Conservation (phyloP, 1,140 invertebrate genomes). For the Elysia chlorotica region DNA sequence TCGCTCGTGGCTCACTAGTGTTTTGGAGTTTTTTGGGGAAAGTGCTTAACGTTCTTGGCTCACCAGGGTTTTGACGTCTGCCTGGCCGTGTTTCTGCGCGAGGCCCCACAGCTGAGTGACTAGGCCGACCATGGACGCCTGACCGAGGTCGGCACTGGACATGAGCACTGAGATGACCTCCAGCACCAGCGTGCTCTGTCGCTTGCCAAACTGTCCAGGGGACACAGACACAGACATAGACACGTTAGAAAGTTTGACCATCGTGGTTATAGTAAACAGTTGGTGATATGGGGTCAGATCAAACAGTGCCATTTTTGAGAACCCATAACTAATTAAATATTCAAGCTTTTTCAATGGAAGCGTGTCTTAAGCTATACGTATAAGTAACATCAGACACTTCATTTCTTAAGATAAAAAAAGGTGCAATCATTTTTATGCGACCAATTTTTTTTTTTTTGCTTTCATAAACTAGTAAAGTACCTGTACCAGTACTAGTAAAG, state of each 20-base stretch:
- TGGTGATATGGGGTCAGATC: too few relatives aligned
- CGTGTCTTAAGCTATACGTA: background rate
- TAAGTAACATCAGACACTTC: background rate
- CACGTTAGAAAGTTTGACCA: background rate
- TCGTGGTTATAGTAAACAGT: background rate
- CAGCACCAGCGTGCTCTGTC: slow-evolving; percentile 70
- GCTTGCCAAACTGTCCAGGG: slow-evolving; percentile 45
- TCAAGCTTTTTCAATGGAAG: background rate
- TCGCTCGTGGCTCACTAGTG: background rate
- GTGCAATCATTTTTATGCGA: too few relatives aligned
- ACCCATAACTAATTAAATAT: background rate
- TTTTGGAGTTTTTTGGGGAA: background rate
- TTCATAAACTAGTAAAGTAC: too few relatives aligned
- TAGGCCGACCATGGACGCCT: slow-evolving; percentile 68
- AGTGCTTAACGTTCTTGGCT: background rate
- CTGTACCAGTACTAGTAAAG: too few relatives aligned
- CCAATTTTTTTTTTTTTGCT: too few relatives aligned
- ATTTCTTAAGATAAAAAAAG: background rate
- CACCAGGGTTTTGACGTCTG: slow-evolving; percentile 54
- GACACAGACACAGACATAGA: background rate
- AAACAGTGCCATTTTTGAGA: background rate
- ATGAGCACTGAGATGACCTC: slow-evolving; percentile 78
- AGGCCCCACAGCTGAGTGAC: slow-evolving; percentile 81
- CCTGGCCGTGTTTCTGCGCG: slow-evolving; percentile 69
- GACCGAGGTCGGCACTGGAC: slow-evolving; percentile 71